Conservation (phyloP, 1,140 invertebrate genomes). For the Leptinotarsa lineolata region DNA sequence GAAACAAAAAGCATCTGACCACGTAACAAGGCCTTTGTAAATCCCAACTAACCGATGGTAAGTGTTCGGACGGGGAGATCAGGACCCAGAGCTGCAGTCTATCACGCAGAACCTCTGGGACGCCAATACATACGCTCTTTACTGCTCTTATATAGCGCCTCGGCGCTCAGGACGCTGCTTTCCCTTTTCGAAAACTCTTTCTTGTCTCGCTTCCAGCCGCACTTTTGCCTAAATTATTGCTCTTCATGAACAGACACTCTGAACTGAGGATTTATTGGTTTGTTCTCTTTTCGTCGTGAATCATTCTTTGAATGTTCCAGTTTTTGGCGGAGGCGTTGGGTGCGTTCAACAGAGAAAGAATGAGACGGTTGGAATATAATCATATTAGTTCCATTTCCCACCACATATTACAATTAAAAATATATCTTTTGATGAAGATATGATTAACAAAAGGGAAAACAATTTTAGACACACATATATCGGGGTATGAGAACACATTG, state of each 20-base stretch:
- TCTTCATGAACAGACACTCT: conserved; percentile 26
- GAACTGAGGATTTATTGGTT: background rate
- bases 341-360: too few species aligned
- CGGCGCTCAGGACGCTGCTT: conserved; percentile 10
- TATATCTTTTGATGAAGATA: too few species aligned
- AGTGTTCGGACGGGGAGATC: conserved; percentile 7
- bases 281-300: background rate
- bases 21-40: conserved; percentile 9
- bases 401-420: too few species aligned
- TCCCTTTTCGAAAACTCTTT: conserved; percentile 24
- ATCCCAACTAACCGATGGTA: conserved; percentile 26
- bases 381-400: too few species aligned
- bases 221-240: conserved; percentile 24
- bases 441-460: too few species aligned
- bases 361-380: too few species aligned
- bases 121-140: conserved; percentile 19
- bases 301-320: too few species aligned
- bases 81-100: conserved; percentile 15
- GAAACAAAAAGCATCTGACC: conserved; percentile 5
- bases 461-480: too few species aligned
- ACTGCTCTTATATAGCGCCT: conserved; percentile 16
- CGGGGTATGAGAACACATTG: too few species aligned
- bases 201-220: conserved; percentile 7
- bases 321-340: too few species aligned
- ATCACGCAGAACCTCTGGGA: conserved; percentile 22